Evolutionary conservation across 1,140 invertebrate genomes (phyloP), one percentile per base, ranked within the genome.

Genomic region (Chelonus insularis): DNA sequence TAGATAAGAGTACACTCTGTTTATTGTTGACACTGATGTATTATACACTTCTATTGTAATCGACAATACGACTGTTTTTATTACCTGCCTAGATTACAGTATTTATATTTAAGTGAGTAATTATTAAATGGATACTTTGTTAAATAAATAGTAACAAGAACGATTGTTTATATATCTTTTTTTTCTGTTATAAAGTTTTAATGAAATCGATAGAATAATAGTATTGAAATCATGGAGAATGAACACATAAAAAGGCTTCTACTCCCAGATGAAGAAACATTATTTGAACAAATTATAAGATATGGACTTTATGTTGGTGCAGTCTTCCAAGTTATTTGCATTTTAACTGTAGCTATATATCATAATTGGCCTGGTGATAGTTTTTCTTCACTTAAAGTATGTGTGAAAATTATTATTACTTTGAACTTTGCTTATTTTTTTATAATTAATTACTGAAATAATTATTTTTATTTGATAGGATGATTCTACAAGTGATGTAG

Each of bases 261-360:
- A 52, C 65, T 82, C 29, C 80, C 79, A 48, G 73, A 75, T 0
- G 79, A 80, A 65, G 80, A 81, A 43, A 79, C 72, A 36, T 65
- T 81, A 12, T 75, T 82, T 45, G 80, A 82, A 68, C 64, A 75
- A 62, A 69, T 82, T 29, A 64, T 82, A 39, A 74, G 75, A 70
- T 78, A 77, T 65, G 80, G 80, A 18, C 66, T 82, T 1, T 82
- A 81, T 36, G 51, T 81, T 20, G 78, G 78, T n/a, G 79, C 80
- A 55, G 68, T 78, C 9, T 82, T 81, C 48, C 80, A 81, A 73
- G 64, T 81, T 36, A 66, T 75, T 61, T 82, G 80, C 62, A 66
- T 82, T 57, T 62, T 81, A 47, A 75, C 79, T 9, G 77, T 81
- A 37, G 73, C 80, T 1, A 63, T 80, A 63, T 80, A 78, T 69